Base-by-base conservation (phyloP, 2,888 invertebrate genomes). In the Drosophila mimica region DNA sequence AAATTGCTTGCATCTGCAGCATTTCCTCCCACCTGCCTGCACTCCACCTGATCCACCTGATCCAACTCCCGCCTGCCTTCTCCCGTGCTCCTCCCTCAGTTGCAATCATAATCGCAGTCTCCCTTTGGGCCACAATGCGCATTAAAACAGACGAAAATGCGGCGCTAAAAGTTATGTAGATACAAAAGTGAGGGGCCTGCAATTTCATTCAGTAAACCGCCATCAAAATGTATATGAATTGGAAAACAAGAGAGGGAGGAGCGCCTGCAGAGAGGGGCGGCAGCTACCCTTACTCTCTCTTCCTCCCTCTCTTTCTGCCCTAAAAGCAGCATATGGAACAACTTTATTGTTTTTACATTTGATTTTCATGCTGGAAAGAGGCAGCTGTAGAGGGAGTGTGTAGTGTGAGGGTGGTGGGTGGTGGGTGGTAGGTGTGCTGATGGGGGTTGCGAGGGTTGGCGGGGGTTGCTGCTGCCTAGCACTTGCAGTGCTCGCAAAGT, bases 181-280 rank as follows among this genome's bases (percentile, higher is more conserved):
- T 76, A 76, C 67, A 72, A 70, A 80, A 69, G 48, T 65, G 33
- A 63, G 52, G 20, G 52, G 28, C 40, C 48, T 62, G 49, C 69
- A 72, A 75, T 90, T 88, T 88, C 90, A 88, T 88, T 88, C 89
- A 90, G 89, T 83, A 90, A 90, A 90, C 76, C 74, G 76, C 85
- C 76, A 76, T 67, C 56, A 60, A 75, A 77, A 70, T 70, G 60
- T 36, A 62, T 53, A 60, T 30, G 63, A 57, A 48, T 54, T 25
- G 20, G n/a, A 38, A 13, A 28, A 20, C 31, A 13, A 11, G 28
- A 56, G 34, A 13, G 59, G 11, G 46, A 9, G 49, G 38, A 20
- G 62, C 28, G 54, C 6, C 43, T 34, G 17, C 34, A 15, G 34
- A 15, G 6, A 28, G 11, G 51, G 61, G 59, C 48, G 46, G 49